Base-by-base conservation (phyloP, 2,888 invertebrate genomes). In the Caenorhabditis becei region DNA sequence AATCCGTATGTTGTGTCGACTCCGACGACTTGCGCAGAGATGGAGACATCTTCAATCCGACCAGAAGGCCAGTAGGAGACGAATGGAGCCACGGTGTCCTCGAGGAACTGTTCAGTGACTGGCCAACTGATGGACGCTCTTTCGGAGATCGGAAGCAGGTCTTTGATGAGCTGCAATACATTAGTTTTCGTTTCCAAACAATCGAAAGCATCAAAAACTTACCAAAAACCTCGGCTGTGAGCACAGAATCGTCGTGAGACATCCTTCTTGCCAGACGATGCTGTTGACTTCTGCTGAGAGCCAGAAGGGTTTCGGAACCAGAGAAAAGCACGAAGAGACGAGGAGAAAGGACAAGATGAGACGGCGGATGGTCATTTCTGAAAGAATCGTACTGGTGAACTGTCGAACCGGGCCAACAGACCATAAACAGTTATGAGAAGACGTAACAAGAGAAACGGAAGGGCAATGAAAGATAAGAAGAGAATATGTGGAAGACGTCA, bases 1-100 rank as follows among this genome's bases (percentile, higher is more conserved):
- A 89, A 89, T 16, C 87, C 87, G 65, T 88, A 89, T 8, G 88
- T 86, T 16, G 87, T 86, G 62, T 89, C 89, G 53, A 82, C 84
- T 44, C 89, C 89, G 24, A 86, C 83, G 49, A 88, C 87, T 62
- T 86, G 84, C 23, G 87, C 87, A 0, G 83, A 80, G 10, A 88
- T 56, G 10, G 80, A 70, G 3, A 88, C 80, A 41, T 86, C 86
- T 63, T 88, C 85, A 5, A 78, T 66, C 23, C 72, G 66, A 35
- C 84, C 84, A 1, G 65, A 53, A 1, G 81, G 80, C 83, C 83
- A 85, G 58, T 58, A 77, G 14, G 81, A 62, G 35, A 80, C 62
- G 37, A 85, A 77, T 49, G 63, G 71, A 37, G 74, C 74, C 1
- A 74, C 74, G 10, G 74, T 74, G 37, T 74, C 65, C 59, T 74